Evolutionary conservation across 2,888 invertebrate genomes (phyloP).

Genomic region (Tanypteryx hageni): DNA sequence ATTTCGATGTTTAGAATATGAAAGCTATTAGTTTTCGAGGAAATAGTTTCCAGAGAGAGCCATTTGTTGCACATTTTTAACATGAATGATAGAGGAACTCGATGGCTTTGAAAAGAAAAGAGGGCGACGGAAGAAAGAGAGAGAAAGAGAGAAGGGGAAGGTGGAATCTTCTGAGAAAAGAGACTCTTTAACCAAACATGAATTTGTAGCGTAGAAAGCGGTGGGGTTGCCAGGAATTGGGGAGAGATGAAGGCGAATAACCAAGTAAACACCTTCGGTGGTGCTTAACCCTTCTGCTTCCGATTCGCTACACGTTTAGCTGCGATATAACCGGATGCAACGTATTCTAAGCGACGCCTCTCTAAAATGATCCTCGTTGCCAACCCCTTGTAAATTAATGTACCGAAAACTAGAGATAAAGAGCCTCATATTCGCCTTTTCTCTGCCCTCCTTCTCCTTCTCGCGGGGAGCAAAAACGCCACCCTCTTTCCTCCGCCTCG

Average conservation of each 20-base stretch:
- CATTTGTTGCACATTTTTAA: no score
- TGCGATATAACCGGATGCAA: conserved; percentile 19
- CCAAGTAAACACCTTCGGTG: neutral
- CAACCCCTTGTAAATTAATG: conserved; percentile 62
- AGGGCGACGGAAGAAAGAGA: neutral
- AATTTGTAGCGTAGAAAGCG: conserved; percentile 15
- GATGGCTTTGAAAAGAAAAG: neutral
- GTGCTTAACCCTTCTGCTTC: conserved; percentile 51
- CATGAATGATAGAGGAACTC: no score
- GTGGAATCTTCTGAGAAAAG: neutral
- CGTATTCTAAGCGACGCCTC: conserved; percentile 29
- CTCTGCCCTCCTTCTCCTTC: neutral
- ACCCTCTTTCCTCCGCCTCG: neutral
- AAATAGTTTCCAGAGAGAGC: neutral
- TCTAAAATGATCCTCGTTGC: neutral
- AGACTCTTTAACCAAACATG: conserved; percentile 43
- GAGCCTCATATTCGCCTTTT: neutral
- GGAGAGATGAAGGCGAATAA: neutral
- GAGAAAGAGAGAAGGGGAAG: neutral
- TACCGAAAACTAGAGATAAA: conserved; percentile 63
- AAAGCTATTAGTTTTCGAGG: neutral
- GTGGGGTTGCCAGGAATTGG: neutral
- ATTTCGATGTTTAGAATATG: neutral
- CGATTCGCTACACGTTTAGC: conserved; percentile 45
- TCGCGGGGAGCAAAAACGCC: neutral